phyloP scores from a whole-genome alignment of 2,797 vertebrate genomes.

The Alfaro cultratus region DNA sequence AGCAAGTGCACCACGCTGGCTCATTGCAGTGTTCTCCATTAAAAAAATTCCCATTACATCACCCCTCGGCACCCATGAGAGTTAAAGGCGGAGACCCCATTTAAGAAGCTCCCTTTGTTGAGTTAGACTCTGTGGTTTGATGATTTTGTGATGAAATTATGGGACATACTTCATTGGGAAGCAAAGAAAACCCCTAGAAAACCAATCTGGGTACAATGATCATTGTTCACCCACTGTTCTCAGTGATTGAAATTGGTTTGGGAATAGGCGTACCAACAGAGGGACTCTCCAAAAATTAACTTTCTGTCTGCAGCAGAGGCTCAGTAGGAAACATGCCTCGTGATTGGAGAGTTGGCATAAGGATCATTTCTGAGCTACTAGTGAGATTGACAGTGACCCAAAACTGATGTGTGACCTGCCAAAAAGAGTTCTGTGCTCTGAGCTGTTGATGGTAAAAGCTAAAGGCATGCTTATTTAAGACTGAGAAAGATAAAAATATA shows the following conservation, averaged over 20 bases:
- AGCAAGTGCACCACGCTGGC: conserved; percentile 31
- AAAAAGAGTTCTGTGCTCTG: conserved; percentile 37
- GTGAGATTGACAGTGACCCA: conserved; percentile 51
- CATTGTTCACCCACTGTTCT: conserved; percentile 27
- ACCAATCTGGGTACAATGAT: conserved; percentile 24
- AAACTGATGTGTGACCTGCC: conserved; percentile 47
- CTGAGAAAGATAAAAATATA: conserved; percentile 1
- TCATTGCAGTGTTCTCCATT: conserved; percentile 28
- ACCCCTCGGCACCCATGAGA: conserved; percentile 50
- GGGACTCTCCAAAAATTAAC: conserved; percentile 8
- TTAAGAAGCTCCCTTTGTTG: conserved; percentile 29
- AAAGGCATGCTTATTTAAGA: not conserved
- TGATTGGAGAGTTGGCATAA: conserved; percentile 47
- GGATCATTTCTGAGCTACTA: conserved; percentile 32
- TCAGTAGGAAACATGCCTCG: conserved; percentile 28
- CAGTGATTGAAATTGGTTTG: conserved; percentile 16
- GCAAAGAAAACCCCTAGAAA: conserved; percentile 12
- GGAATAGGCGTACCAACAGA: not conserved
- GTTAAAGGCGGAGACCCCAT: conserved; percentile 10
- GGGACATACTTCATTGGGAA: conserved; percentile 33
- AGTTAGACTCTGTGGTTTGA: conserved; percentile 20
- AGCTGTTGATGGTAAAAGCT: conserved; percentile 25
- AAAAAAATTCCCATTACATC: conserved; percentile 68
- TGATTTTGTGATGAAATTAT: too few species aligned
- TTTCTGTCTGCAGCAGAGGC: conserved; percentile 11